These are phyloP conservation scores for Dorcus hopei DNA, from an alignment of 2,888 invertebrate genomes.

Conservation along the genomic window DNA sequence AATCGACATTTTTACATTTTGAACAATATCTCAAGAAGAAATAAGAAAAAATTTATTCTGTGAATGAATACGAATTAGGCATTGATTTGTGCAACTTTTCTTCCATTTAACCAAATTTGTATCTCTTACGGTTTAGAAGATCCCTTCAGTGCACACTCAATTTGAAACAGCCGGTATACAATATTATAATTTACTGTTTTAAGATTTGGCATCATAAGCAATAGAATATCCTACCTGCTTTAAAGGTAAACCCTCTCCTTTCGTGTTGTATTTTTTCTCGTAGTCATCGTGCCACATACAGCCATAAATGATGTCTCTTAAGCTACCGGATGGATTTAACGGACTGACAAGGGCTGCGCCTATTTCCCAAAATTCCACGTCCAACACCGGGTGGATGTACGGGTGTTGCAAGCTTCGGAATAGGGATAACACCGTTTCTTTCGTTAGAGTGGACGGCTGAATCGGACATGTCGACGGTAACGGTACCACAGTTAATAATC, in stretches of 20 bases:
- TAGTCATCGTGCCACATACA: conserved; percentile 59
- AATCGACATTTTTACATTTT: no score
- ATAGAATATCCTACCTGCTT: conserved; percentile 35
- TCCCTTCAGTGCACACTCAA: no score
- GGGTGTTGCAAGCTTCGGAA: conserved; percentile 88
- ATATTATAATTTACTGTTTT: no score
- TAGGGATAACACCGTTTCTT: conserved; percentile 71
- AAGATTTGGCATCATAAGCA: no score
- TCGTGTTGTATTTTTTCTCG: conserved; percentile 37
- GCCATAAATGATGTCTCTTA: conserved; percentile 83
- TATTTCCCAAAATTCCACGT: conserved; percentile 73
- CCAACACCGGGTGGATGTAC: conserved; percentile 86
- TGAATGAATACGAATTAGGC: no score
- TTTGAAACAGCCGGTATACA: no score
- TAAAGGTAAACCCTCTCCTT: conserved; percentile 40
- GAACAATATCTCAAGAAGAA: no score
- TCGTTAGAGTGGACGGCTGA: conserved; percentile 60
- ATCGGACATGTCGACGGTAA: conserved; percentile 64
- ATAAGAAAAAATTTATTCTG: no score
- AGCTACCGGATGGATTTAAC: conserved; percentile 78
- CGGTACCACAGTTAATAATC: conserved; percentile 71
- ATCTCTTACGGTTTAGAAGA: no score
- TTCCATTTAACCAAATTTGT: no score
- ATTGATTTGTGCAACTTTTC: no score
- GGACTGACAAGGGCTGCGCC: conserved; percentile 75